Base-by-base conservation (phyloP, 1,140 invertebrate genomes). In the Lanistes nyassanus region DNA sequence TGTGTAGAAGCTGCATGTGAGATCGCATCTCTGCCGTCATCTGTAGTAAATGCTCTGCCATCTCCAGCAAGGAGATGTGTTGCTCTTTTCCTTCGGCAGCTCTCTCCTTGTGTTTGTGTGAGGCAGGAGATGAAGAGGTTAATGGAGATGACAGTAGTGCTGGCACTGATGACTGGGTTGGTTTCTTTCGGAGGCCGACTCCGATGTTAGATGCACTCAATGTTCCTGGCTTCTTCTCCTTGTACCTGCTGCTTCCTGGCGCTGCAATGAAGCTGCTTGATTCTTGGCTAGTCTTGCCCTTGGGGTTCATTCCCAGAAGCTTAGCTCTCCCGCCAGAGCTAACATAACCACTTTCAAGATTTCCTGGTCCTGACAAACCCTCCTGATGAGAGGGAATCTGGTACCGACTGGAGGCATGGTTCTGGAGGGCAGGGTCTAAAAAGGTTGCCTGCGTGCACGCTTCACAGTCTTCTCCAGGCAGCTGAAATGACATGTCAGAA, bases 31-130 rank as follows among this genome's bases (percentile, higher is more conserved):
- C 76, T 6, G 74, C 75, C 34, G 79, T 80, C 79, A 82, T 82
- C 65, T 82, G 79, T 37, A 82, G 34, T 19, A 82, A 53, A 66
- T 80, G 80, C 58, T 82, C 79, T 29, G 81, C 76, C 77, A 82
- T 78, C 53, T 82, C 77, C 51, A 82, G 71, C 56, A 82, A 62
- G 2, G 78, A 82, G 11, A 76, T 51, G 47, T 78, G 75, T 37
- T 74, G 71, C 21, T 64, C 51, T 26, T 73, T 67, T 7, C 9
- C 36, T 16, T 72, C 42, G 19, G 9, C 42, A 47, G 42, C 42
- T 47, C 42, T 23, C 11, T 29, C 58, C 6, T 23, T 60, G 31
- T 23, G 31, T 60, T 60, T 60, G 58, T 34, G n/a, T 16, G 42
- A n/a, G n/a, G n/a, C n/a, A n/a, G n/a, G n/a, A n/a, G n/a, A n/a